Percentiles rank a stretch among this genome's conserved stretches.
Conservation (phyloP, 1,140 invertebrate species). For the Fragariocoptes setiger region DNA sequence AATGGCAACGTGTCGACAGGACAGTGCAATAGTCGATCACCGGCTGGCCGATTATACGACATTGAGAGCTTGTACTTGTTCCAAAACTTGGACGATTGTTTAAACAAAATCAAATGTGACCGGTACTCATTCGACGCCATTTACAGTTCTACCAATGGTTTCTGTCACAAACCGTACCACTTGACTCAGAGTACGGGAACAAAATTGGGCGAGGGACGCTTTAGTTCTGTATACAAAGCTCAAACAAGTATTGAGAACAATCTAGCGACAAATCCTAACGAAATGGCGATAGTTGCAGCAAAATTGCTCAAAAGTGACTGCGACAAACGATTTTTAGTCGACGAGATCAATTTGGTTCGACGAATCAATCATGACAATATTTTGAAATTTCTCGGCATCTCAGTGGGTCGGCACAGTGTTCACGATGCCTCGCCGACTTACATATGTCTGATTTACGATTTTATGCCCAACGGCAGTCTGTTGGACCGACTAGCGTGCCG, state of each 20-base stretch:
- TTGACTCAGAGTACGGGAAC: background rate
- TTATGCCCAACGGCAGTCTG: conserved; percentile 7
- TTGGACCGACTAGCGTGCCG: background rate
- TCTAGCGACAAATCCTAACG: background rate
- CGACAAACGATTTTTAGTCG: conserved; percentile 3
- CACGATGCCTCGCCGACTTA: background rate
- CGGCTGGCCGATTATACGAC: background rate
- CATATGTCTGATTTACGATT: conserved; percentile 7
- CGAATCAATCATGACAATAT: conserved; percentile 7
- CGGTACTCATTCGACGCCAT: conserved; percentile 3
- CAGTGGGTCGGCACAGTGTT: conserved; percentile 1
- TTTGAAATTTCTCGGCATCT: conserved; percentile 4
- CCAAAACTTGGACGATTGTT: background rate
- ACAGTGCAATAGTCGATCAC: no score
- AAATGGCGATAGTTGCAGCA: conserved; percentile 2
- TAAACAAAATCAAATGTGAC: background rate
- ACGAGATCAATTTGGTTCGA: conserved; percentile 7
- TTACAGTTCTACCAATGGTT: conserved; percentile 6
- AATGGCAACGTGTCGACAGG: no score
- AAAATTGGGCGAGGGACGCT: conserved; percentile 12
- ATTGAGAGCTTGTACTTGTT: background rate
- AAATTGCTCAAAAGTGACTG: conserved; percentile 4
- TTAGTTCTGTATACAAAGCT: conserved; percentile 11
- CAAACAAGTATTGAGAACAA: no score
- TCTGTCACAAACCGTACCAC: conserved; percentile 3